Evolutionary conservation across 2,113 vertebrate genomes (phyloP).

Genomic region (Scytalopus superciliaris): DNA sequence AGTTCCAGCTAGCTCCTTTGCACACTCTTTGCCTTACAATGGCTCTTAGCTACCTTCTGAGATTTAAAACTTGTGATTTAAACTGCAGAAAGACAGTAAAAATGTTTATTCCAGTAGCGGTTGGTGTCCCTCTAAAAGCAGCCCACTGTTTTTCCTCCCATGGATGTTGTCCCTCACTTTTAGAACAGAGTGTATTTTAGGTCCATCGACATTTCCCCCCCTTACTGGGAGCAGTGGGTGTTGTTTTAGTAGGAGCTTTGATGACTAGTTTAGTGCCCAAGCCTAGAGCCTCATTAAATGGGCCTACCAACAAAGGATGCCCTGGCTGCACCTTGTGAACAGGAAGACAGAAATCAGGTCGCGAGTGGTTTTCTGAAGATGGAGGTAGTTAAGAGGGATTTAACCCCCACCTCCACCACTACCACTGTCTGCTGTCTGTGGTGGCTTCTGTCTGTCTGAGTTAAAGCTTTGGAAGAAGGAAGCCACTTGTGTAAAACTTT

Average conservation of each 20-base stretch:
- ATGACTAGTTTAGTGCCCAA: background rate
- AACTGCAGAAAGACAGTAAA: background rate
- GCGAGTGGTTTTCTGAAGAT: background rate
- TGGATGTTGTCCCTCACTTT: background rate
- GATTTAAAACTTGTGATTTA: background rate
- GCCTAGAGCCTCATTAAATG: background rate
- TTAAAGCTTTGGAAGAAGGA: background rate
- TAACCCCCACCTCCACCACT: background rate
- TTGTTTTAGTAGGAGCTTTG: background rate
- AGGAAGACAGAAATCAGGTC: background rate
- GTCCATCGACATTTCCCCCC: background rate
- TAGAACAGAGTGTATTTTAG: background rate
- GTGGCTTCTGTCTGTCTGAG: background rate
- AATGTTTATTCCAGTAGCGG: background rate
- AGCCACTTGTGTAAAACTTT: background rate
- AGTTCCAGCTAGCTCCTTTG: background rate
- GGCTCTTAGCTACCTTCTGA: background rate
- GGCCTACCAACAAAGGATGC: background rate
- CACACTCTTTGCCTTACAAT: background rate
- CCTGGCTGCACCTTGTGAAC: background rate
- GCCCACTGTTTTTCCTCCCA: background rate
- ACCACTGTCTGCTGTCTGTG: background rate
- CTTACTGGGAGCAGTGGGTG: background rate
- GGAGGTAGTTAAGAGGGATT: background rate
- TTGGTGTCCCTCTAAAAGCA: background rate